phyloP scores from a whole-genome alignment of 2,113 vertebrate genomes.

The Austrofundulus limnaeus region DNA sequence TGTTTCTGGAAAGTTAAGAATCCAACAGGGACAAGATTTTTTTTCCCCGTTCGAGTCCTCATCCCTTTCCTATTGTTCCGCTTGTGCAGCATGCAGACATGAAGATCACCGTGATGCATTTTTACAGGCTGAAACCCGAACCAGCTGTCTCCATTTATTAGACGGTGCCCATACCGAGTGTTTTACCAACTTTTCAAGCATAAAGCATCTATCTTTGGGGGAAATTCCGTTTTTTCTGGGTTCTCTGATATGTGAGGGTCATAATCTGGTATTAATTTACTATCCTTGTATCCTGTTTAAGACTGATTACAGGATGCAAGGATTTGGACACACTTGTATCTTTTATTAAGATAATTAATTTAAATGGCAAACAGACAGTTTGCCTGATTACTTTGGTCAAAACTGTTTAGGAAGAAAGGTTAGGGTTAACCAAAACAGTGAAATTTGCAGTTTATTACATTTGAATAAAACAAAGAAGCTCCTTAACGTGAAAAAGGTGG shows the following conservation, averaged over 20 bases:
- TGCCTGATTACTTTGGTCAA: no score
- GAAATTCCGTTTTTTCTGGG: slow-evolving; percentile 13
- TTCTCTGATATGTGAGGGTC: neutral
- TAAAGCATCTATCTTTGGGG: slow-evolving; percentile 11
- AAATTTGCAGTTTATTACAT: neutral
- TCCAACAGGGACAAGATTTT: slow-evolving; percentile 53
- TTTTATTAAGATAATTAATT: no score
- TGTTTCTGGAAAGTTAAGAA: slow-evolving; percentile 71
- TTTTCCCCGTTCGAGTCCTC: slow-evolving; percentile 60
- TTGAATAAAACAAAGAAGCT: no score
- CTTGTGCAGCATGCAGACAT: slow-evolving; percentile 55
- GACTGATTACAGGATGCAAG: slow-evolving; percentile 14
- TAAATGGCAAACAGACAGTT: neutral
- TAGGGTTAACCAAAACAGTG: neutral
- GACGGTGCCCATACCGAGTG: slow-evolving; percentile 16
- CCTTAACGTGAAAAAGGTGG: no score
- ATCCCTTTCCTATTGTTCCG: slow-evolving; percentile 76
- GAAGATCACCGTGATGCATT: slow-evolving; percentile 53
- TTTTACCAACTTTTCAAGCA: slow-evolving; percentile 14
- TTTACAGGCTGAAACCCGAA: slow-evolving; percentile 52
- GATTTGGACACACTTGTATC: slow-evolving; percentile 5
- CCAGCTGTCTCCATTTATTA: slow-evolving; percentile 55
- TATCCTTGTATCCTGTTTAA: slow-evolving; percentile 19
- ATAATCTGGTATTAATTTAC: no score
- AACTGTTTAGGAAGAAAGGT: neutral